These are phyloP conservation scores for Drosophila multiciliata DNA, from an alignment of 2,888 invertebrate species.

Conservation along the genomic window DNA sequence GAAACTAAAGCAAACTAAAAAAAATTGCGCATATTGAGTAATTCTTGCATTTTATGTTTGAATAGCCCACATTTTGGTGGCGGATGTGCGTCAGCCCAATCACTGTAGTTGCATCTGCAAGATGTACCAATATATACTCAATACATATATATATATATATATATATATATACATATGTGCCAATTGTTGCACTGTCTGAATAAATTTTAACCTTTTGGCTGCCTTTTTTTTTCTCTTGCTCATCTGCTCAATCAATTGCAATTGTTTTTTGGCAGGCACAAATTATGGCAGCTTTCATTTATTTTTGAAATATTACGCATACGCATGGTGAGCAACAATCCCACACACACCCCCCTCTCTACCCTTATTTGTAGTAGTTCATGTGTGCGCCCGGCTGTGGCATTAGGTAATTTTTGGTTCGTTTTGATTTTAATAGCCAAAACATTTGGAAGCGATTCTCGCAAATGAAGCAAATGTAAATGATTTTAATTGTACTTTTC, in stretches of 20 bases:
- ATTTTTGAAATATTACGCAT: constrained; percentile 79
- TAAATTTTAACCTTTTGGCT: constrained; percentile 45
- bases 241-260: constrained; percentile 53
- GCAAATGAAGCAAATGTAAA: constrained; percentile 60
- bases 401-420: constrained; percentile 72
- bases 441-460: constrained; percentile 38
- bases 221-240: constrained; percentile 3
- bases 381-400: constrained; percentile 45
- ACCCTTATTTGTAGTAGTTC: not conserved
- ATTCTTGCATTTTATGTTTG: constrained; percentile 47
- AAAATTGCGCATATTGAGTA: constrained; percentile 55
- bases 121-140: constrained; percentile 34
- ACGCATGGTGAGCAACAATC: constrained; percentile 50
- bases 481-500: constrained; percentile 74
- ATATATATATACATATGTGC: constrained; percentile 43
- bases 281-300: constrained; percentile 59
- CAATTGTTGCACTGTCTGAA: constrained; percentile 68
- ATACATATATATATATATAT: not conserved
- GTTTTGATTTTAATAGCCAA: constrained; percentile 49
- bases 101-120: constrained; percentile 41
- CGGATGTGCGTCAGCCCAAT: constrained; percentile 73
- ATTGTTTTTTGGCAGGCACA: constrained; percentile 23
- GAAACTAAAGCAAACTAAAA: constrained; percentile 37
- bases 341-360: not conserved
- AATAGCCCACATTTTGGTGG: constrained; percentile 65